Evolutionary conservation across 2,797 vertebrate genomes (phyloP).

Genomic region (Halcyon leucocephala): DNA sequence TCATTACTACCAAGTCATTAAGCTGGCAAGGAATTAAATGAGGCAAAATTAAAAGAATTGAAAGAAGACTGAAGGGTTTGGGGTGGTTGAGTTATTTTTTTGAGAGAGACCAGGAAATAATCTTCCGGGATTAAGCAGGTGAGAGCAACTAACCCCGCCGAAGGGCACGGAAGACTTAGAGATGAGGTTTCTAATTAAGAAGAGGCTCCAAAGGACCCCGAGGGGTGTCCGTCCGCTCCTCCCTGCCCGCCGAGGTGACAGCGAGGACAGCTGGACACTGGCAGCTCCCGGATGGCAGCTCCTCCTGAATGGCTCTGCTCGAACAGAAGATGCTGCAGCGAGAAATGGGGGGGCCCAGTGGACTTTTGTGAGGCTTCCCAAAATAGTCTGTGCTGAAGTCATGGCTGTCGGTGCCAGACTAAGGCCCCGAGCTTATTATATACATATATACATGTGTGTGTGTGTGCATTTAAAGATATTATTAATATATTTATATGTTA

Average conservation of each 20-base stretch:
- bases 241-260: not conserved
- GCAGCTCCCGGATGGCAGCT: not conserved
- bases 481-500: not conserved
- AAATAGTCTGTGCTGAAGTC: not conserved
- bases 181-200: conserved; percentile 29
- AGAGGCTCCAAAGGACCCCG: not conserved
- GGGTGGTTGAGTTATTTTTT: not conserved
- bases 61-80: conserved; percentile 16
- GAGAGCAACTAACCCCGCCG: not conserved
- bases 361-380: not conserved
- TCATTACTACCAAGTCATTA: conserved; percentile 37
- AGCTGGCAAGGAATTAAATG: conserved; percentile 17
- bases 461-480: not conserved
- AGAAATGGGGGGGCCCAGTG: not conserved
- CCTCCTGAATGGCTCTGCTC: not conserved
- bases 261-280: not conserved
- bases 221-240: not conserved
- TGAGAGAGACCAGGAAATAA: not conserved
- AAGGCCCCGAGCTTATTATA: not conserved
- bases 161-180: not conserved
- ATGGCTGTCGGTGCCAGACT: not conserved
- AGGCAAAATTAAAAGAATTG: conserved; percentile 27
- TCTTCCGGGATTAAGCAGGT: conserved; percentile 30
- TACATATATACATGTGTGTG: accelerated
- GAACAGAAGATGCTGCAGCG: not conserved